Conservation (phyloP, 2,113 vertebrate species). For the Monopterus albus region DNA sequence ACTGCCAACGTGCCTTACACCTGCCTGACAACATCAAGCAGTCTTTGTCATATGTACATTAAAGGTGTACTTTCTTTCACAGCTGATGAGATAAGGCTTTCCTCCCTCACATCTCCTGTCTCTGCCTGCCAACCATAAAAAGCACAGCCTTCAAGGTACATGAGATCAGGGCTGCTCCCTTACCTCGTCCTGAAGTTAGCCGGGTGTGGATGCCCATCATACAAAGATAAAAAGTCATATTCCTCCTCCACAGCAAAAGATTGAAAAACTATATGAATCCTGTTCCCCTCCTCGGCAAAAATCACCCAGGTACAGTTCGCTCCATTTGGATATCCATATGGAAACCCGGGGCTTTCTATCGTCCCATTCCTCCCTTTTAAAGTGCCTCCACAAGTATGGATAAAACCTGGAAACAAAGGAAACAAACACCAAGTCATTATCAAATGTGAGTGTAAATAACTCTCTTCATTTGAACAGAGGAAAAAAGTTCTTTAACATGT, state of each 20-base stretch:
- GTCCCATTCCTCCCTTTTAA: constrained; percentile 98
- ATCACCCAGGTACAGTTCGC: constrained; percentile 99
- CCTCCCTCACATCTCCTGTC: constrained; percentile 19
- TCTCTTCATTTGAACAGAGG: not conserved
- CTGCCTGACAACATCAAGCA: constrained; percentile 43
- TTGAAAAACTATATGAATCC: constrained; percentile 98
- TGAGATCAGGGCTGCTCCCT: constrained; percentile 47
- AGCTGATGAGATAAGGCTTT: constrained; percentile 36
- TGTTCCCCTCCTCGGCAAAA: constrained; percentile 93
- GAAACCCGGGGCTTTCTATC: constrained; percentile 98
- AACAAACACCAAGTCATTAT: constrained; percentile 37
- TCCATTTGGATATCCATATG: constrained; percentile 99
- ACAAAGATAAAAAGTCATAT: constrained; percentile 98
- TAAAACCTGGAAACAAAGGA: constrained; percentile 87
- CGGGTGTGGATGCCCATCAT: constrained; percentile 96
- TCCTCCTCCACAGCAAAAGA: constrained; percentile 99
- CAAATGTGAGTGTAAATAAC: not conserved
- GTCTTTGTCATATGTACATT: constrained; percentile 53
- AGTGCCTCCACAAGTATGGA: constrained; percentile 97
- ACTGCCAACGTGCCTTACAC: constrained; percentile 26
- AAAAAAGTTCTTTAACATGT: not conserved
- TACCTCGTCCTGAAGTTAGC: constrained; percentile 97
- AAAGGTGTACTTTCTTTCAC: constrained; percentile 47
- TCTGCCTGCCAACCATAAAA: constrained; percentile 35
- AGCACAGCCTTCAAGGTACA: constrained; percentile 42